These are phyloP conservation scores for Apis dorsata DNA, from an alignment of 1,140 invertebrate species.

Conservation along the genomic window DNA sequence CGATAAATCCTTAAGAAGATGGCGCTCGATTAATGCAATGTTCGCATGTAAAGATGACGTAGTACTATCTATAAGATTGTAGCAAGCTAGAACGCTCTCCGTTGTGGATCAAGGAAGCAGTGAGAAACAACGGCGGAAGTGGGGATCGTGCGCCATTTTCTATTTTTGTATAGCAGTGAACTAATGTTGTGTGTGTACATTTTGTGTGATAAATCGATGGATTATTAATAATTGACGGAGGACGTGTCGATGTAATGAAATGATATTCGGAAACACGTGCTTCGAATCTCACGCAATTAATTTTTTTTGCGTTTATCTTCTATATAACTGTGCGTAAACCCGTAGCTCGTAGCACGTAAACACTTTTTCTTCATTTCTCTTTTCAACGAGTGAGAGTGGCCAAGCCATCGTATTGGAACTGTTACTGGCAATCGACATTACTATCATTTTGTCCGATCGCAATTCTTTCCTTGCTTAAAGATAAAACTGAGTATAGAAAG, in stretches of 20 bases:
- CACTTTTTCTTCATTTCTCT: constrained; percentile 62
- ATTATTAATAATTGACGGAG: constrained; percentile 62
- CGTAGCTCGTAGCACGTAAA: constrained; percentile 57
- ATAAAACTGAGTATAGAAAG: constrained; percentile 55
- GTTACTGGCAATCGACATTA: constrained; percentile 29
- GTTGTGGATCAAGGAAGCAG: constrained; percentile 57
- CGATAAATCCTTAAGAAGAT: not conserved
- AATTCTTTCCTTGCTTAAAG: constrained; percentile 49
- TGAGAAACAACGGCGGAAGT: constrained; percentile 63
- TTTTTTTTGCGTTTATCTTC: constrained; percentile 51
- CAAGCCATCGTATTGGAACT: constrained; percentile 48
- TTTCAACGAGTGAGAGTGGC: constrained; percentile 56
- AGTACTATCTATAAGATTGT: constrained; percentile 38
- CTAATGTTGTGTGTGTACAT: constrained; percentile 74
- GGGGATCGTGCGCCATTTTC: constrained; percentile 78
- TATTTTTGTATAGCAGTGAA: constrained; percentile 79
- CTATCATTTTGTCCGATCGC: constrained; percentile 22
- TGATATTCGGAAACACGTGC: constrained; percentile 62
- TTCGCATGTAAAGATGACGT: constrained; percentile 22
- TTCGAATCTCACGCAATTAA: constrained; percentile 46
- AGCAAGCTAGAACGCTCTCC: constrained; percentile 38
- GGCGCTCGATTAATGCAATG: constrained; percentile 19
- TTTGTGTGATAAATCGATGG: constrained; percentile 71
- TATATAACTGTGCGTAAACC: constrained; percentile 67
- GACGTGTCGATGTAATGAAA: constrained; percentile 60